Base-by-base conservation (phyloP, 2,888 invertebrate genomes). In the Zygaena filipendulae region DNA sequence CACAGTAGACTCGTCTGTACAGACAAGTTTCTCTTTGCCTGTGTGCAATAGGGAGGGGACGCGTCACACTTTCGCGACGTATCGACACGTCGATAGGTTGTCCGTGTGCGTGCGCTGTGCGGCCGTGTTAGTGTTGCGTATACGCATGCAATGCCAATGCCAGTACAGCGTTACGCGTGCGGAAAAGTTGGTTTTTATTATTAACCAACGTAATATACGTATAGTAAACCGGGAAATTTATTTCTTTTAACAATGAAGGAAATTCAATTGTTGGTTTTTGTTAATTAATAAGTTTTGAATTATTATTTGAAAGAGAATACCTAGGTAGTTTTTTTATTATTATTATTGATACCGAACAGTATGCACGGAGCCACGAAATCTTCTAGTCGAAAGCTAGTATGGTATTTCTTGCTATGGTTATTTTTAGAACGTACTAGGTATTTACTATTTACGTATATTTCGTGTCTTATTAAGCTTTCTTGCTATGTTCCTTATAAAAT, bases 71-170 rank as follows among this genome's bases (percentile, higher is more conserved):
- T 51, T 51, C 47, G 36, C 35, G 42, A n/a, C n/a, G n/a, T n/a
- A n/a, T n/a, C n/a, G n/a, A n/a, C n/a, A n/a, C n/a, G n/a, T n/a
- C 35, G 21, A 35, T 35, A 19, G 21, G 21, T 31, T 30, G 32
- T 32, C 16, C 35, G 30, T 40, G 40, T 42, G 37, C 26, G 34
- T 29, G 29, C 35, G 29, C 20, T 20, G 14, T 41, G 27, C 42
- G 29, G 32, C n/a, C 50, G 70, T 70, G 61, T 60, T 56, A 16
- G 58, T 59, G 63, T 75, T 77, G 77, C 77, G 77, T 66, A 56
- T 59, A 57, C 64, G 69, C 72, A 72, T 58, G 77, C 79, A 79
- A 77, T 72, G 75, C 72, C 77, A 74, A 60, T 72, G 75, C 59
- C 71, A 63, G 62, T n/a, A n/a, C n/a, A n/a, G n/a, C n/a, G n/a